A percentile compares a stretch with the other conserved stretches of the same genome.
Evolutionary conservation across 1,140 invertebrate species (phyloP).

Genomic region (Trichomalopsis sarcophagae): DNA sequence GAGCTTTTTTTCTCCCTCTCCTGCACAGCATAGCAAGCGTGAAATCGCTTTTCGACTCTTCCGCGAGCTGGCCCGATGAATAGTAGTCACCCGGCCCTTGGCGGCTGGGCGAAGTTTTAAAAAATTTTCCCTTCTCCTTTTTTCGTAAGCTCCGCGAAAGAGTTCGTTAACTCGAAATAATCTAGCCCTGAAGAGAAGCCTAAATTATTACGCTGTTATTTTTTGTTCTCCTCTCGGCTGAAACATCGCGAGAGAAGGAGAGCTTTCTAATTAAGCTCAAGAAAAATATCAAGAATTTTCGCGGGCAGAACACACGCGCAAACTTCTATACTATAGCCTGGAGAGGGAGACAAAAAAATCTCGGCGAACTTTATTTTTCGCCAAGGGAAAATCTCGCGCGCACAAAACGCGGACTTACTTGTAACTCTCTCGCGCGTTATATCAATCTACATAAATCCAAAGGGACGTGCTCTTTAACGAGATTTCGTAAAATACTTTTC

Average conservation of each 20-base stretch:
- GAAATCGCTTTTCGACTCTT: slow-evolving; percentile 47
- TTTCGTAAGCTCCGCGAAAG: not conserved
- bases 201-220: slow-evolving; percentile 11
- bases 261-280: not conserved
- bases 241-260: too few relatives aligned
- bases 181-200: not conserved
- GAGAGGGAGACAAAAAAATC: too few relatives aligned
- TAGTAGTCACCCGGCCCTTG: not conserved
- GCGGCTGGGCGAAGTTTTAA: slow-evolving; percentile 17
- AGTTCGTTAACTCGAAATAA: slow-evolving; percentile 17
- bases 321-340: too few relatives aligned
- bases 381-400: too few relatives aligned
- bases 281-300: too few relatives aligned
- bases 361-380: too few relatives aligned
- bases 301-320: too few relatives aligned
- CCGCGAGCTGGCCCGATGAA: not conserved
- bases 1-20: slow-evolving; percentile 26
- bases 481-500: not conserved
- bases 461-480: not conserved
- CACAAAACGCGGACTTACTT: too few relatives aligned
- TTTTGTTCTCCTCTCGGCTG: not conserved
- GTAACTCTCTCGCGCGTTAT: too few relatives aligned
- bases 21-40: slow-evolving; percentile 5
- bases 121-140: not conserved
- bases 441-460: too few relatives aligned